phyloP scores from a whole-genome alignment of 2,113 vertebrate genomes.

The Forbesichthys papilliferus region DNA sequence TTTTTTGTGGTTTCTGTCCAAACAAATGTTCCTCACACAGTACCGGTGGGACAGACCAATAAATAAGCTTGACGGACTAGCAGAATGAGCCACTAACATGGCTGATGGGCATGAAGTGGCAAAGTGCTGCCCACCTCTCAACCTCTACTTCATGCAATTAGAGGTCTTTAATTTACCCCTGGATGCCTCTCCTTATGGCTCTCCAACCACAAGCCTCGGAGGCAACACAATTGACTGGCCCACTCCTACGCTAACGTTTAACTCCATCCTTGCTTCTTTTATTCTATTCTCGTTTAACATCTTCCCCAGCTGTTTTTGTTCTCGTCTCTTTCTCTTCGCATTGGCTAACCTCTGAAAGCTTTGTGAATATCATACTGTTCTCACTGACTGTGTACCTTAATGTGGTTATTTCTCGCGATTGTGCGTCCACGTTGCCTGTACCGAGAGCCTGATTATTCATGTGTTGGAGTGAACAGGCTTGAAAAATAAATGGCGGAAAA shows the following conservation, averaged over 20 bases:
- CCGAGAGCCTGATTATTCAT: conserved; percentile 6
- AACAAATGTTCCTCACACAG: conserved; percentile 14
- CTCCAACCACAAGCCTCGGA: conserved; percentile 20
- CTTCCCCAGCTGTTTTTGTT: conserved; percentile 3
- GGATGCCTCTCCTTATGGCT: conserved; percentile 23
- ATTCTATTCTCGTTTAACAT: not conserved
- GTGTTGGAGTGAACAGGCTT: not conserved
- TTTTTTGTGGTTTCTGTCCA: conserved; percentile 1
- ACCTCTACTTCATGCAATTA: conserved; percentile 39
- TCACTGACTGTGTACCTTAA: not conserved
- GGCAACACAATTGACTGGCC: conserved; percentile 11
- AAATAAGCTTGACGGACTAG: conserved; percentile 43
- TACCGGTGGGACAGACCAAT: conserved; percentile 17
- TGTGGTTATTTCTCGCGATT: no score
- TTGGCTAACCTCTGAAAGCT: not conserved
- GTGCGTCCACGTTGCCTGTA: no score
- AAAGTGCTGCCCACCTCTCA: conserved; percentile 25
- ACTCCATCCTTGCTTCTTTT: not conserved
- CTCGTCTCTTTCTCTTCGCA: not conserved
- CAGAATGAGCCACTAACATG: conserved; percentile 20
- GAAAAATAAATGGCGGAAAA: not conserved
- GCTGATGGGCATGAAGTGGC: conserved; percentile 22
- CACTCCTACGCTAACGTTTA: not conserved
- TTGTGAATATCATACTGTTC: not conserved
- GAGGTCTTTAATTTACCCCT: conserved; percentile 56